phyloP scores from a whole-genome alignment of 2,888 invertebrate genomes.

The Oxystoma pomonae region DNA sequence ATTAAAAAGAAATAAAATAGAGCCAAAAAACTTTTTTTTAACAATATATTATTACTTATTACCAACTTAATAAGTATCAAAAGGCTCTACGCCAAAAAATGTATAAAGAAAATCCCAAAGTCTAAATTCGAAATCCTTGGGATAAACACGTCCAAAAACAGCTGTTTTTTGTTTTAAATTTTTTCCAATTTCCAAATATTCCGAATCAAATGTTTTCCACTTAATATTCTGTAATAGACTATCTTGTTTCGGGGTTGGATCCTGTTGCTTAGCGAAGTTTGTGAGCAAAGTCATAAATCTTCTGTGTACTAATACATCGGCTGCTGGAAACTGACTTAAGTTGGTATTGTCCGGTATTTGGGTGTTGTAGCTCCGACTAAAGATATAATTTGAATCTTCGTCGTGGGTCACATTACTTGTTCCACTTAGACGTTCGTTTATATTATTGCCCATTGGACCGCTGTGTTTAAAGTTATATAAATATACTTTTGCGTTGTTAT shows the following conservation, averaged over 20 bases:
- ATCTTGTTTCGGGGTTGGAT: not conserved
- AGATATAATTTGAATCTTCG: not conserved
- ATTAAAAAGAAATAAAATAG: too few relatives aligned
- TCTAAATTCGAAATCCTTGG: too few relatives aligned
- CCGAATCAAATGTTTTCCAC: not conserved
- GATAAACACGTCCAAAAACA: too few relatives aligned
- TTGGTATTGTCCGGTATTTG: not conserved
- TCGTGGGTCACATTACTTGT: not conserved
- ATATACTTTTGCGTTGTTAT: not conserved
- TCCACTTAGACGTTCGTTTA: not conserved
- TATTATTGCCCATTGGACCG: not conserved
- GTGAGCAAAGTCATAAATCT: not conserved
- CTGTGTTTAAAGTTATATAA: not conserved
- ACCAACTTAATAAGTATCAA: too few relatives aligned
- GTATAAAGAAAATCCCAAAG: too few relatives aligned
- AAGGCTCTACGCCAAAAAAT: too few relatives aligned
- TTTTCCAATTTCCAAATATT: not conserved
- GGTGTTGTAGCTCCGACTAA: not conserved
- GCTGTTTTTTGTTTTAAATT: not conserved
- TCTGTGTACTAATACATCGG: not conserved
- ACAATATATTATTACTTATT: too few relatives aligned
- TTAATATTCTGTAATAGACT: not conserved
- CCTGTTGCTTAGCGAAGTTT: not conserved
- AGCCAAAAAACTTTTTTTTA: too few relatives aligned
- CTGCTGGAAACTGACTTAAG: not conserved